phyloP scores from a whole-genome alignment of 2,888 invertebrate species.

The Acanthopleura granulata region DNA sequence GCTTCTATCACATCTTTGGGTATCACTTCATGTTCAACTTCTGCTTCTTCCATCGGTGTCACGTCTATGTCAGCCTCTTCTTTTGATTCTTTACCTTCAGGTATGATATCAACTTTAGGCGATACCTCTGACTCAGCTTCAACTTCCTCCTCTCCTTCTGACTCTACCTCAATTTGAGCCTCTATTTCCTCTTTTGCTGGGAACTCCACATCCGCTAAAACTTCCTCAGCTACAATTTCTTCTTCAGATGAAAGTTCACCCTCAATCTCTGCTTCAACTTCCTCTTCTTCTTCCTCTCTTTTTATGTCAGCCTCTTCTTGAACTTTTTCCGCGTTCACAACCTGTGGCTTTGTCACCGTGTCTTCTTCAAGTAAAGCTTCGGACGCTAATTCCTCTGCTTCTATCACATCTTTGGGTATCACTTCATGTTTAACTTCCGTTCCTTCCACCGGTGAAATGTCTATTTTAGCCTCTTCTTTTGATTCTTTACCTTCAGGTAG shows the following conservation, averaged over 20 bases:
- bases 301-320: conserved; percentile 29
- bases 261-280: conserved; percentile 48
- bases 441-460: no score
- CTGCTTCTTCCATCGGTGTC: conserved; percentile 20
- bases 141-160: not conserved
- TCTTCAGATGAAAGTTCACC: conserved; percentile 56
- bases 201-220: conserved; percentile 23
- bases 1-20: no score
- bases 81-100: not conserved
- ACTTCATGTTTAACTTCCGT: not conserved
- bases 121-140: not conserved
- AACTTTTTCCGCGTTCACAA: no score
- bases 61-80: conserved; percentile 19
- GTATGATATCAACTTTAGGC: not conserved
- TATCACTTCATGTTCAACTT: no score
- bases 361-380: no score
- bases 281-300: conserved; percentile 73
- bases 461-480: no score
- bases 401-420: no score
- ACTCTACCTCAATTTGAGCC: conserved; percentile 43
- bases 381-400: no score
- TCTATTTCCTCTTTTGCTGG: conserved; percentile 13
- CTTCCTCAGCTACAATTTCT: conserved; percentile 50
- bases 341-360: no score
- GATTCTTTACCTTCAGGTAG: no score